Evolutionary conservation across 1,140 invertebrate genomes (phyloP).

Genomic region (Drosophila persimilis): DNA sequence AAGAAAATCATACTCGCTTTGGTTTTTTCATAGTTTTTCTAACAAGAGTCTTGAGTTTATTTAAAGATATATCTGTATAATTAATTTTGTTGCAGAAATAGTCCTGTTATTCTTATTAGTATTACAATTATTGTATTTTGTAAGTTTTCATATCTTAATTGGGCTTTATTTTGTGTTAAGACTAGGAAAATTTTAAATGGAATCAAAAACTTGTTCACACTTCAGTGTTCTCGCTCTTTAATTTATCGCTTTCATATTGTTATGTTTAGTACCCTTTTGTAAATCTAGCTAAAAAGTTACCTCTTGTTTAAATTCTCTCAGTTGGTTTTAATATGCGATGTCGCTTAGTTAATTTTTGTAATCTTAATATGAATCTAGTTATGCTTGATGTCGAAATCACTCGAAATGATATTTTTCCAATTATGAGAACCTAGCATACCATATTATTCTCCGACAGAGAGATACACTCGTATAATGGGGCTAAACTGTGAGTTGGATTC

Average conservation of each 20-base stretch:
- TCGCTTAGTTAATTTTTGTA: constrained; percentile 37
- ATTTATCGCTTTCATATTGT: constrained; percentile 27
- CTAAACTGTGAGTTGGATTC: constrained; percentile 10
- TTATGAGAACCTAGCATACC: not conserved
- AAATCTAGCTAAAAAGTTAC: constrained; percentile 76
- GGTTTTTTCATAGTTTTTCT: constrained; percentile 58
- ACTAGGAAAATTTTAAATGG: constrained; percentile 76
- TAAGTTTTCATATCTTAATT: constrained; percentile 41
- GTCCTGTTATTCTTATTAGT: constrained; percentile 65
- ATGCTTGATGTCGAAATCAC: constrained; percentile 40
- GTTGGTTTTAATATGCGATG: constrained; percentile 51
- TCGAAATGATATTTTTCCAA: constrained; percentile 12
- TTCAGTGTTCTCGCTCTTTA: constrained; percentile 36
- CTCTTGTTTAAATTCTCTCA: constrained; percentile 71
- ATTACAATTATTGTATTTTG: constrained; percentile 79
- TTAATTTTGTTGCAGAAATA: constrained; percentile 73
- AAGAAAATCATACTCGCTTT: not conserved
- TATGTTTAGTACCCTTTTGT: constrained; percentile 44
- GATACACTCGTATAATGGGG: too few relatives aligned
- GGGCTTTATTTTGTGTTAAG: constrained; percentile 41
- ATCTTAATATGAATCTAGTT: constrained; percentile 25
- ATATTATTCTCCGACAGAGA: not conserved
- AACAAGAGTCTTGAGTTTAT: constrained; percentile 81
- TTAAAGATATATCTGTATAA: constrained; percentile 78
- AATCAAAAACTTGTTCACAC: constrained; percentile 70